These are phyloP conservation scores for Orthonevra nobilis DNA, from an alignment of 2,888 invertebrate species.

Conservation along the genomic window DNA sequence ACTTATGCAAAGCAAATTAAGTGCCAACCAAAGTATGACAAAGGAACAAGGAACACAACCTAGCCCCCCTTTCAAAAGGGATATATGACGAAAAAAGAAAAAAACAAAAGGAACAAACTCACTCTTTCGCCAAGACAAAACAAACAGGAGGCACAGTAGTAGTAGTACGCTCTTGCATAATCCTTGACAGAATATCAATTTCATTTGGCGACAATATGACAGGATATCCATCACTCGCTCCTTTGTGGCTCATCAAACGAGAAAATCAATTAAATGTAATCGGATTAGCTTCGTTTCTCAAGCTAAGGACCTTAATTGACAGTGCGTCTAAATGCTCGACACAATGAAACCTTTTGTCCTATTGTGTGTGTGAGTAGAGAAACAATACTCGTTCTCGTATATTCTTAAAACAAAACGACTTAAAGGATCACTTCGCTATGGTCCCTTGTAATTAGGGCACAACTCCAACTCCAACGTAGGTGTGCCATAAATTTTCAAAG, in stretches of 20 bases:
- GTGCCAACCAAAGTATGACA: slow-evolving; percentile 39
- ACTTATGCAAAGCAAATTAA: slow-evolving; percentile 66
- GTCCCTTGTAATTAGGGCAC: slow-evolving; percentile 48
- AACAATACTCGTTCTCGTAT: no score
- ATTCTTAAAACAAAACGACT: slow-evolving; percentile 10
- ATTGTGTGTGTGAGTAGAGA: background rate
- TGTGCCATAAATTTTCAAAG: slow-evolving; percentile 47
- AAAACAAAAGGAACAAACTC: no score
- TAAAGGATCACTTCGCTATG: background rate
- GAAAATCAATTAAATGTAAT: slow-evolving; percentile 68
- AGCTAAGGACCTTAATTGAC: slow-evolving; percentile 45
- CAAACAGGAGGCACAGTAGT: slow-evolving; percentile 38
- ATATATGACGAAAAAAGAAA: no score
- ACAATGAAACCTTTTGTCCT: no score
- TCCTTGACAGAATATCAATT: slow-evolving; percentile 64
- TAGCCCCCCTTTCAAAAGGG: no score
- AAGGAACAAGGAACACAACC: slow-evolving; percentile 17
- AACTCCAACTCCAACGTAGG: slow-evolving; percentile 12
- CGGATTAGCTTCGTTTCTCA: slow-evolving; percentile 60
- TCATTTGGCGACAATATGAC: slow-evolving; percentile 53
- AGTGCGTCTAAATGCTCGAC: slow-evolving; percentile 15
- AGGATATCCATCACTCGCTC: slow-evolving; percentile 35
- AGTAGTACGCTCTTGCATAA: slow-evolving; percentile 10
- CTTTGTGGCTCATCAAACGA: slow-evolving; percentile 31
- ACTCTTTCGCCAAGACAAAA: slow-evolving; percentile 29